These are phyloP conservation scores for Rhabditoides inermis DNA, from an alignment of 2,888 invertebrate species.

Conservation along the genomic window DNA sequence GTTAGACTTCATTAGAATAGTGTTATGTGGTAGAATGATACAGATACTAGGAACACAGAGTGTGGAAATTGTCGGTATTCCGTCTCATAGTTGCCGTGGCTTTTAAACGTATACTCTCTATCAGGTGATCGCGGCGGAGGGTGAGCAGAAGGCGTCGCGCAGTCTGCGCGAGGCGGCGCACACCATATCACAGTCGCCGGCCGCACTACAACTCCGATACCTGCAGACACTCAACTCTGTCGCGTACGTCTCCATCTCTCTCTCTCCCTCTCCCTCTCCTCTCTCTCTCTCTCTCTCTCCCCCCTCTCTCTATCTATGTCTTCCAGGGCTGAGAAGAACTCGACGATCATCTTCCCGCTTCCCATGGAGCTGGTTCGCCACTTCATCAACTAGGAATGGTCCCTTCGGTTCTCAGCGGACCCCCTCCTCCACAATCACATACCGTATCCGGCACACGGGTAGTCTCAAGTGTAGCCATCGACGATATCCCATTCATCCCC, in stretches of 20 bases:
- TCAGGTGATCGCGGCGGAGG: slow-evolving; percentile 60
- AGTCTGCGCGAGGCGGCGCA: slow-evolving; percentile 77
- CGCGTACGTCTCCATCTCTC: slow-evolving; percentile 53
- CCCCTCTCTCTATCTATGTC: slow-evolving; percentile 2
- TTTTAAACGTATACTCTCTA: no score
- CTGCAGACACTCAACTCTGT: slow-evolving; percentile 72
- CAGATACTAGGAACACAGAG: no score
- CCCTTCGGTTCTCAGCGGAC: no score
- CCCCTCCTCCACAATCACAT: no score
- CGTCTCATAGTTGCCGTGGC: no score
- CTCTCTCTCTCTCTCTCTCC: background rate
- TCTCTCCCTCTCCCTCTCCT: background rate
- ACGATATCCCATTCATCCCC: no score
- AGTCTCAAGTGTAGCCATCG: no score
- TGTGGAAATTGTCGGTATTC: no score
- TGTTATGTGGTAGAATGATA: no score
- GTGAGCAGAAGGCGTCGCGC: slow-evolving; percentile 64
- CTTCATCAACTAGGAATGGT: no score
- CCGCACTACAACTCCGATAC: slow-evolving; percentile 63
- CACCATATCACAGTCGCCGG: slow-evolving; percentile 73
- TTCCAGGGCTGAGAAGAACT: slow-evolving; percentile 89
- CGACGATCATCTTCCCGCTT: slow-evolving; percentile 89
- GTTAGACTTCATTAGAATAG: no score
- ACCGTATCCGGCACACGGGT: no score
- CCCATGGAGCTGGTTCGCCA: slow-evolving; percentile 70